These are phyloP conservation scores for Rutpela maculata DNA, from an alignment of 2,888 invertebrate species.

Conservation along the genomic window DNA sequence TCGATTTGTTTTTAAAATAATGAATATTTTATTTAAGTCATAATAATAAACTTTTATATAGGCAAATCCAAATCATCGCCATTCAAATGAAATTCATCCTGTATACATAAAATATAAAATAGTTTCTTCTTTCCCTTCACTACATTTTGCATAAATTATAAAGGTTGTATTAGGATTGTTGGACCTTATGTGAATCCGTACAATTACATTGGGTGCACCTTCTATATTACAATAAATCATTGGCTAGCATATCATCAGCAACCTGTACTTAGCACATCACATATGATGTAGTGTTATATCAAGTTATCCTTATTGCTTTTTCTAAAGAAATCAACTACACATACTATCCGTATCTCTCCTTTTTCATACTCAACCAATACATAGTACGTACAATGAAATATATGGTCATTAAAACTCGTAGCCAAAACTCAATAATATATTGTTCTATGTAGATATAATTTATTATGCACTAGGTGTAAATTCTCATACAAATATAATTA, in stretches of 20 bases:
- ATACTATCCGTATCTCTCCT: slow-evolving; percentile 30
- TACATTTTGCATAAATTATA: not conserved
- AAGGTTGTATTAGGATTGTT: not conserved
- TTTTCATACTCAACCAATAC: not conserved
- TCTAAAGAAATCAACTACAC: slow-evolving; percentile 43
- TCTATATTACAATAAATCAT: slow-evolving; percentile 59
- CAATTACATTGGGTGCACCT: slow-evolving; percentile 58
- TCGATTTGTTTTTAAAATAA: too few species aligned
- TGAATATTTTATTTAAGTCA: too few species aligned
- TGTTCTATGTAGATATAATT: slow-evolving; percentile 60
- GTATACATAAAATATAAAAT: not conserved
- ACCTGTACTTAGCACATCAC: slow-evolving; percentile 70
- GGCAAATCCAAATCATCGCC: too few species aligned
- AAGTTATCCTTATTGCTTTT: slow-evolving; percentile 66
- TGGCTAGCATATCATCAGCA: slow-evolving; percentile 41
- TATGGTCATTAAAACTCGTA: slow-evolving; percentile 18
- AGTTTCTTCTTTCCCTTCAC: not conserved
- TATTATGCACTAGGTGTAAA: slow-evolving; percentile 68
- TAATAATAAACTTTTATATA: too few species aligned
- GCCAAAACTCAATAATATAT: slow-evolving; percentile 37
- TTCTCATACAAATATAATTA: slow-evolving; percentile 64
- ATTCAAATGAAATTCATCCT: not conserved
- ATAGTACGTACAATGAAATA: slow-evolving; percentile 7
- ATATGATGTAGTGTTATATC: slow-evolving; percentile 71
- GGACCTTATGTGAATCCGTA: slow-evolving; percentile 51